A percentile compares a stretch with the other conserved stretches of the same genome.
Evolutionary conservation across 2,888 invertebrate genomes (phyloP).

Genomic region (Acanthosepion esculentum): DNA sequence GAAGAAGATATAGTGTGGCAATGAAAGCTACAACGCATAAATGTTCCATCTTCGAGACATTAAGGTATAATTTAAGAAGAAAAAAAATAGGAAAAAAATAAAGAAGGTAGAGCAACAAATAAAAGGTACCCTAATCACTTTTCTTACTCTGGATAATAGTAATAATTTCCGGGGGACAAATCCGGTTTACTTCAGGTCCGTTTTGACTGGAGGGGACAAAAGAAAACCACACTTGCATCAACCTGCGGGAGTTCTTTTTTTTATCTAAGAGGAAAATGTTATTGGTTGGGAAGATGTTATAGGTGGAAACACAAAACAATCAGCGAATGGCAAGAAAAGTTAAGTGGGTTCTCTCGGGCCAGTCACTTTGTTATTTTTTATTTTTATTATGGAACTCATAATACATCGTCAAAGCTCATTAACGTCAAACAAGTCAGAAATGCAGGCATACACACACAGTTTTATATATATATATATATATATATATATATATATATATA

Average conservation of each 20-base stretch:
- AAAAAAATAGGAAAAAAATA: background rate
- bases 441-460: no score
- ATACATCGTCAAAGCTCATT: background rate
- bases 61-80: constrained; percentile 2
- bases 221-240: background rate
- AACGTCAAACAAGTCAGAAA: background rate
- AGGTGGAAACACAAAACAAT: background rate
- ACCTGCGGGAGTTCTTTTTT: background rate
- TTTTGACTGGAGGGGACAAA: background rate
- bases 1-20: no score
- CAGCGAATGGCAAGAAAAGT: background rate
- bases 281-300: background rate
- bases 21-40: background rate
- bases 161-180: background rate
- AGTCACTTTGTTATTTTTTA: background rate
- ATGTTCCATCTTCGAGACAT: background rate
- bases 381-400: background rate
- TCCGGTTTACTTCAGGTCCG: background rate
- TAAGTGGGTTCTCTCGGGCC: background rate
- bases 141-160: background rate
- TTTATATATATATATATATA: no score
- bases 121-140: background rate
- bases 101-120: background rate
- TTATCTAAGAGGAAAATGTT: background rate
- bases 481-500: background rate